phyloP scores from a whole-genome alignment of 1,140 invertebrate genomes.

The Calliphora vicina region DNA sequence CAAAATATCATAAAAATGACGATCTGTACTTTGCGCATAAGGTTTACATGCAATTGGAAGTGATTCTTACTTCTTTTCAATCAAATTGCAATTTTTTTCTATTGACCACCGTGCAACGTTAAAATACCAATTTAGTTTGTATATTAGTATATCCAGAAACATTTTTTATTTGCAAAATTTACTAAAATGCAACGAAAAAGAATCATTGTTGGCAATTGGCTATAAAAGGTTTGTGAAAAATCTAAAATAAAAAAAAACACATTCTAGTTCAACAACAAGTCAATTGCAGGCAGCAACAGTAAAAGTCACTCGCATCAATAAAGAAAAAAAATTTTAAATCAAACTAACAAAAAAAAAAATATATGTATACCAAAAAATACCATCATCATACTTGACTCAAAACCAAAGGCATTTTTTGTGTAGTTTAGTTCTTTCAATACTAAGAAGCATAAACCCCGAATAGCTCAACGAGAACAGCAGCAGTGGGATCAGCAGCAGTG shows the following conservation, averaged over 20 bases:
- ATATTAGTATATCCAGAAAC: neutral
- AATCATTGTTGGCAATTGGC: neutral
- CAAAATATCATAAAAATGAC: too few relatives aligned
- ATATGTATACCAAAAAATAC: neutral
- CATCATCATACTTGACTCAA: conserved; percentile 1
- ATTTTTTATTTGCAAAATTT: neutral
- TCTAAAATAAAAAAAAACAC: neutral
- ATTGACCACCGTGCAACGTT: neutral
- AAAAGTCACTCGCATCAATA: neutral
- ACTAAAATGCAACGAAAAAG: neutral
- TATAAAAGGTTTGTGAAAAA: neutral
- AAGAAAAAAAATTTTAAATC: neutral
- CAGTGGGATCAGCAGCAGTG: neutral
- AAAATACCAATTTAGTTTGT: neutral
- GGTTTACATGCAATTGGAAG: too few relatives aligned
- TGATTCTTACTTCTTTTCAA: too few relatives aligned
- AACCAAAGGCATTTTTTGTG: neutral
- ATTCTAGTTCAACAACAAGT: neutral
- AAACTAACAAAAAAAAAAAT: neutral
- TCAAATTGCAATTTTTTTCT: too few relatives aligned
- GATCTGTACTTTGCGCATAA: too few relatives aligned
- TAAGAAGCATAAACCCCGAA: neutral
- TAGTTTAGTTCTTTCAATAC: neutral
- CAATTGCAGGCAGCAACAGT: neutral
- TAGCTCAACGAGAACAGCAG: neutral